Base-by-base conservation (phyloP, 2,888 invertebrate species). In the Anagyrus pseudococci region DNA sequence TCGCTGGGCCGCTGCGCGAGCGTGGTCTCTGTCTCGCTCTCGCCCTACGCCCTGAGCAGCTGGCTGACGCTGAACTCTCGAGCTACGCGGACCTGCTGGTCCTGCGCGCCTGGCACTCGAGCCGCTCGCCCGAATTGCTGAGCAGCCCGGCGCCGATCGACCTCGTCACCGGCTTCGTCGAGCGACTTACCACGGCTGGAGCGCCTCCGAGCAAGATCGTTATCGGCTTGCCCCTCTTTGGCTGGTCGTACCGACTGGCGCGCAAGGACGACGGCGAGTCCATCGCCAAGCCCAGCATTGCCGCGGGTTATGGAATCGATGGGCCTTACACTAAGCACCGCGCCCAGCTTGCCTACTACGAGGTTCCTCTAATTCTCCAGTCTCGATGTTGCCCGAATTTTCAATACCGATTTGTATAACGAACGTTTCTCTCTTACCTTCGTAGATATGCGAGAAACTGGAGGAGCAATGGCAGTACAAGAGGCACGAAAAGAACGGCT, bases 201-300 rank as follows among this genome's bases (percentile, higher is more conserved):
- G 84, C 89, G 68, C 86, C 88, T 2, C 82, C 85, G 0, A 84
- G 85, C 2, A 92, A 92, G 77, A 77, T 92, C 2, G 85, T 92
- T 2, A 78, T 92, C 1, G 92, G 91, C 0, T 82, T 92, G 46
- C 91, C 92, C 0, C 83, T 91, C 43, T 92, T 88, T 72, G 92
- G 91, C 0, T 84, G 89, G 60, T 87, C 89, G 13, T 92, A 90
- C 73, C 89, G 87, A 0, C 79, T 93, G 23, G 84, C 85, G 44
- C 81, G 85, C 15, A 76, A 82, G 0, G 84, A 86, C 10, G 73
- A 79, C 20, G 85, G 86, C 0, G 88, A 89, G 0, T 85, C 89
- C 0, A 19, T n/a, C 6, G 1, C 1, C 10, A n/a, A 29, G 29
- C 41, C 56, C 7, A 37, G 13, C 2, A 15, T 52, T 0, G 83